phyloP scores from a whole-genome alignment of 2,113 vertebrate species.

The Natator depressus region DNA sequence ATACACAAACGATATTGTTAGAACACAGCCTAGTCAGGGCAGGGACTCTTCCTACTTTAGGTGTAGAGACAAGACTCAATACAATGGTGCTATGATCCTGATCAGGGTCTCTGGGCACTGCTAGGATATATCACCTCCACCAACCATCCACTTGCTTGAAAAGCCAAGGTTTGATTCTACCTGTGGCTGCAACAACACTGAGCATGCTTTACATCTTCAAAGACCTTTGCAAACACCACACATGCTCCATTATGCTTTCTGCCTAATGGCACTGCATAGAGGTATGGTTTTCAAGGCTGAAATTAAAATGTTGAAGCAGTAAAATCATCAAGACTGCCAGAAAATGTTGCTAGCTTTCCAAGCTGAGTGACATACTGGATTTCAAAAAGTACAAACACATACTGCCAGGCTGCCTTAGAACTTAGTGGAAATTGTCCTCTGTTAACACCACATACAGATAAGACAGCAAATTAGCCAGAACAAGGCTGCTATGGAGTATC shows the following conservation, averaged over 20 bases:
- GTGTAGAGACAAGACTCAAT: not conserved
- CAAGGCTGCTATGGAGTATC: constrained; percentile 4
- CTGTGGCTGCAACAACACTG: not conserved
- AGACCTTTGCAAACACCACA: constrained; percentile 8
- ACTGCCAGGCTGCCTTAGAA: not conserved
- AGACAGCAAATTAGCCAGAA: constrained; percentile 11
- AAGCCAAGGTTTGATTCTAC: not conserved
- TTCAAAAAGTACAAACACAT: constrained; percentile 15
- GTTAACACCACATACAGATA: constrained; percentile 28
- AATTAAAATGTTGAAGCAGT: not conserved
- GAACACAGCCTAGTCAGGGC: not conserved
- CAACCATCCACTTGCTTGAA: not conserved
- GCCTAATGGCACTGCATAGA: not conserved
- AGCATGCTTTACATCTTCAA: constrained; percentile 9
- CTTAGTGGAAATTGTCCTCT: not conserved
- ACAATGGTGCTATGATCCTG: not conserved
- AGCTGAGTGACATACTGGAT: constrained; percentile 11
- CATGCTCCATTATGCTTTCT: not conserved
- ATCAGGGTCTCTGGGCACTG: not conserved
- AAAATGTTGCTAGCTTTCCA: constrained; percentile 24
- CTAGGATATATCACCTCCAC: not conserved
- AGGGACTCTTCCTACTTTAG: not conserved
- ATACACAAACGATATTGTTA: accelerated
- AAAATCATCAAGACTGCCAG: constrained; percentile 31
- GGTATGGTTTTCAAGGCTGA: not conserved